Evolutionary conservation across 53 echinoderm and acorn worm species (phyloP), one percentile per base, ranked within the genome.

Genomic region (Temnopleurus reevesii): DNA sequence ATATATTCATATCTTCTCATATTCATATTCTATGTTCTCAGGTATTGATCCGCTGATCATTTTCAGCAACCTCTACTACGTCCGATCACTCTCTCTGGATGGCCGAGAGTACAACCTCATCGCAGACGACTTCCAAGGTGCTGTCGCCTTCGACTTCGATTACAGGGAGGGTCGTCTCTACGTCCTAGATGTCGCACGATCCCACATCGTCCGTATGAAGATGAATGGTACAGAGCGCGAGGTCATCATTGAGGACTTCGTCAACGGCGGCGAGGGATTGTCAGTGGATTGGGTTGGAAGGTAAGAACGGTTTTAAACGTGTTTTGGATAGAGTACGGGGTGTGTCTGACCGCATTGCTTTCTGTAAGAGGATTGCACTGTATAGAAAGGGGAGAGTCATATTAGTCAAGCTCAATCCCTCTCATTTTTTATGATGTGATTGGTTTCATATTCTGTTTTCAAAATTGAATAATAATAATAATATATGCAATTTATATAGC

Each of bases 271-370:
- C 8, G 94, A 97, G 85, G 98, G 98, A 4, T 49, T 97, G 2
- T 92, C 95, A 15, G 85, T 95, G 12, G 98, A 97, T 80, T 97
- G 98, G 98, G 95, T 97, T 87, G 95, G 93, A 82, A 97, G 98
- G 98, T 97, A 54, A 53, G 82, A n/a, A n/a, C n/a, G n/a, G n/a
- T 5, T 12, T 30, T 6, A 55, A 6, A 15, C 10, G 49, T 59
- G 15, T 12, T 59, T 28, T n/a, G 19, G 55, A 23, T 23, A 55
- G 19, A 18, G 21, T 23, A 1, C 18, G 55, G 1, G 18, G n/a
- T n/a, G n/a, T n/a, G n/a, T n/a, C n/a, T n/a, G n/a, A n/a, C n/a
- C n/a, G n/a, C n/a, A n/a, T n/a, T n/a, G n/a, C n/a, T n/a, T n/a
- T n/a, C n/a, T n/a, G n/a, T n/a, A n/a, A n/a, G n/a, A n/a, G n/a